Conservation (phyloP, 2,113 vertebrate species). For the Neomonachus schauinslandi region DNA sequence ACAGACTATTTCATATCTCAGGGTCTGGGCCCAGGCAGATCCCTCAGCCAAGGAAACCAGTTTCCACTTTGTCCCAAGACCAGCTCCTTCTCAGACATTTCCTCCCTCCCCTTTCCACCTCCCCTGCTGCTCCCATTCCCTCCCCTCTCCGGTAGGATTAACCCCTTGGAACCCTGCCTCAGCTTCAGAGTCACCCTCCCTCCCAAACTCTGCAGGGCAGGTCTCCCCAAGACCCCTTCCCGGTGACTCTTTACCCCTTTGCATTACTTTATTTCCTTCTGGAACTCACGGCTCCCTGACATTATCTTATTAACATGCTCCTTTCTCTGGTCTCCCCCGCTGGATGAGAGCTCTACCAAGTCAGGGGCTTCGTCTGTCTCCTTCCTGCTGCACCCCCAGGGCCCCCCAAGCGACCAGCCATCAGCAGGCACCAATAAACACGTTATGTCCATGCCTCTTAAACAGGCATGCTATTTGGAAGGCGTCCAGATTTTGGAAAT, state of each 20-base stretch:
- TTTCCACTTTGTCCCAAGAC: neutral
- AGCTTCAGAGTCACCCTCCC: neutral
- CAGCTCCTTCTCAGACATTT: neutral
- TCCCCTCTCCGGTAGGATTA: too few species aligned
- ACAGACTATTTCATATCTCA: neutral
- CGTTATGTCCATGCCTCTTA: too few species aligned
- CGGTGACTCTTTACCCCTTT: neutral
- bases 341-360: neutral
- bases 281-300: neutral
- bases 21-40: neutral
- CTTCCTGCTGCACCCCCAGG: too few species aligned
- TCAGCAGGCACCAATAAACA: neutral
- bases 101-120: neutral
- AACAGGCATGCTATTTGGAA: fast-evolving
- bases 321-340: neutral
- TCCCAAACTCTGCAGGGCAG: neutral
- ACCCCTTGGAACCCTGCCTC: neutral
- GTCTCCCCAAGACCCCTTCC: neutral
- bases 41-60: neutral
- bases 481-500: neutral
- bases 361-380: neutral
- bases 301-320: neutral
- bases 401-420: fast-evolving
- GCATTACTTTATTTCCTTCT: neutral
- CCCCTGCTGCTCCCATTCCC: neutral